Percentiles rank a stretch among this genome's conserved stretches.
These are phyloP conservation scores for Spinibarbus caldwelli DNA, from an alignment of 2,797 vertebrate species.

Conservation along the genomic window DNA sequence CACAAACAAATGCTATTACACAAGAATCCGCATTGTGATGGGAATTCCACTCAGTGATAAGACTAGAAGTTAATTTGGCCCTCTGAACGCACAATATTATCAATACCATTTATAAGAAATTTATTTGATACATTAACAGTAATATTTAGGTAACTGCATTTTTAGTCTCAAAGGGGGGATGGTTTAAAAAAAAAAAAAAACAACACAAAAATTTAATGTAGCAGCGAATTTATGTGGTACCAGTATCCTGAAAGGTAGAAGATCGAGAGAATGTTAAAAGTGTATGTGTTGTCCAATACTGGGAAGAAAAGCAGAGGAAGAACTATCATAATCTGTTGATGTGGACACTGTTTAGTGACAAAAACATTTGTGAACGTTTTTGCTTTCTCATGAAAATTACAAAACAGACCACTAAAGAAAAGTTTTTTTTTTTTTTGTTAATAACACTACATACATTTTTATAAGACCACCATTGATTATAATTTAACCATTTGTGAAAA, in stretches of 20 bases:
- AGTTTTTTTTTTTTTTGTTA: constrained; percentile 74
- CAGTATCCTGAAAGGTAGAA: constrained; percentile 29
- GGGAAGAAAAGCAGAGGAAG: constrained; percentile 23
- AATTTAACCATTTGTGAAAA: constrained; percentile 86
- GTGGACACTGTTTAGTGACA: constrained; percentile 43
- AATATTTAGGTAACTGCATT: constrained; percentile 81
- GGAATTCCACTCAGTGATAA: too few species aligned
- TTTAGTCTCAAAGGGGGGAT: constrained; percentile 64
- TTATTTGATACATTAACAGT: constrained; percentile 51
- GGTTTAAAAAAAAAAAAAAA: constrained; percentile 82
- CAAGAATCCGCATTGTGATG: constrained; percentile 20
- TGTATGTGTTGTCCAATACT: constrained; percentile 22
- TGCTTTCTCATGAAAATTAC: constrained; percentile 69
- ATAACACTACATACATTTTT: constrained; percentile 86
- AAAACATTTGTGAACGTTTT: constrained; percentile 26
- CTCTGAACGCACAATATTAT: constrained; percentile 30
- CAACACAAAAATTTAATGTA: constrained; percentile 56
- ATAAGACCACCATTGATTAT: constrained; percentile 89
- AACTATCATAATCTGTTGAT: constrained; percentile 8
- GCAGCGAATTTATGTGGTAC: constrained; percentile 44
- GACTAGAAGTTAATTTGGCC: constrained; percentile 42
- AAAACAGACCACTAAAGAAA: constrained; percentile 77
- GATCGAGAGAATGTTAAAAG: constrained; percentile 25
- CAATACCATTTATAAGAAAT: constrained; percentile 48
- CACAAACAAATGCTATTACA: constrained; percentile 23